Evolutionary conservation across 2,113 vertebrate species (phyloP), one percentile per base, ranked within the genome.

Genomic region (Coturnix japonica): DNA sequence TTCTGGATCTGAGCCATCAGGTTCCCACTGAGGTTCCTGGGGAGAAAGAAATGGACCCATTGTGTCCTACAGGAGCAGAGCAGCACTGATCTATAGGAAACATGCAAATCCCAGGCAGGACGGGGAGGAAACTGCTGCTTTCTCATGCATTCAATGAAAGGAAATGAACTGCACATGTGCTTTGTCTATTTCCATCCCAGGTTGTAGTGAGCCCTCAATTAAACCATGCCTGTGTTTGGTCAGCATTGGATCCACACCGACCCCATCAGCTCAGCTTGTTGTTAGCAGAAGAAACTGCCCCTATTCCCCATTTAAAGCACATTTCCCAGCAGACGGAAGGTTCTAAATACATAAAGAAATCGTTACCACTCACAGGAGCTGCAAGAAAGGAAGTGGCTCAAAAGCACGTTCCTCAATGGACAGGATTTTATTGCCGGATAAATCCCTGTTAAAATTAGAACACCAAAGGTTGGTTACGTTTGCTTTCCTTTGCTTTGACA

Each of bases 21-120:
- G 80, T 97, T 97, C 60, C 91, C 94, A 33, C 72, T 7, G n/a
- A 97, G 93, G 73, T 96, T 93, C 90, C 96, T 97, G 88, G 21
- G 53, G 79, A 91, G 81, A 89, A 43, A 77, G 63, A 80, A 82
- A 44, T 22, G 18, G 76, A 49, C 18, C 1, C 0, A 7, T 23
- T 21, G 53, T 47, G 43, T 60, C 41, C 67, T 51, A 21, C 31
- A 72, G 73, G 30, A 43, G 31, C 0, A 3, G n/a, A 85, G 41
- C 20, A 26, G 63, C 5, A 73, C 17, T 10, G 31, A 47, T 56
- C 61, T 18, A 59, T 13, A 60, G 57, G 73, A 75, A 89, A 67
- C 33, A 73, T 28, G 53, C 31, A 74, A 94, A 73, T 53, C 46
- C 65, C 69, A 65, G 53, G 64, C 47, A 49, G 59, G 79, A 30